Evolutionary conservation across 23 tunicate genomes (phyloP).

Genomic region (Halocynthia aurantium): DNA sequence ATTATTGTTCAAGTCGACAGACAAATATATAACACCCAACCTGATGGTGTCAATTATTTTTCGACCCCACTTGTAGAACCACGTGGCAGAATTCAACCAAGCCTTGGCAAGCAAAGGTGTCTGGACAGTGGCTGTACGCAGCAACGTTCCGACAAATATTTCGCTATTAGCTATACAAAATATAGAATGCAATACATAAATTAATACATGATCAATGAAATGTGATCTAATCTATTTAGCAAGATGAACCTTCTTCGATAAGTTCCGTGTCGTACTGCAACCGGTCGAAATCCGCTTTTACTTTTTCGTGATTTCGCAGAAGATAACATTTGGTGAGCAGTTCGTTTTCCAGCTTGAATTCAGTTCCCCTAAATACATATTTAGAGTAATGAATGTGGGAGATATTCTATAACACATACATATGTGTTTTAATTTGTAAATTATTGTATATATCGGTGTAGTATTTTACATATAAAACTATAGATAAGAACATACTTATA

Average conservation of each 20-base stretch:
- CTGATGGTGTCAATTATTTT: conserved; percentile 56
- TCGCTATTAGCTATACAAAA: conserved; percentile 67
- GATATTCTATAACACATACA: neutral
- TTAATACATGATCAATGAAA: neutral
- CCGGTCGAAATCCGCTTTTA: neutral
- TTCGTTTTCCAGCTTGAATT: neutral
- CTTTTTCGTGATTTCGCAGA: conserved; percentile 3
- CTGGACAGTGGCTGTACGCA: conserved; percentile 63
- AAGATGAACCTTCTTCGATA: neutral
- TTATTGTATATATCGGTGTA: too few species aligned
- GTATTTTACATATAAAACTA: too few species aligned
- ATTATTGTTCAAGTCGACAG: neutral
- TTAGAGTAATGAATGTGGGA: neutral
- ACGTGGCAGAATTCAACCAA: conserved; percentile 75
- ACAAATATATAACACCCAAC: neutral
- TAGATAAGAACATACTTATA: too few species aligned
- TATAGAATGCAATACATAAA: neutral
- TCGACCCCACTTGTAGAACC: conserved; percentile 98
- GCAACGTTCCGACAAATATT: conserved; percentile 62
- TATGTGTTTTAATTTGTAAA: too few species aligned
- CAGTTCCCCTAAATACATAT: neutral
- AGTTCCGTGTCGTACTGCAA: neutral
- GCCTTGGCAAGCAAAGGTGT: conserved; percentile 85
- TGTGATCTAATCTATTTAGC: neutral
- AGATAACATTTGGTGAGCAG: neutral